phyloP scores from a whole-genome alignment of 2,888 invertebrate species.

The Euplexia lucipara region DNA sequence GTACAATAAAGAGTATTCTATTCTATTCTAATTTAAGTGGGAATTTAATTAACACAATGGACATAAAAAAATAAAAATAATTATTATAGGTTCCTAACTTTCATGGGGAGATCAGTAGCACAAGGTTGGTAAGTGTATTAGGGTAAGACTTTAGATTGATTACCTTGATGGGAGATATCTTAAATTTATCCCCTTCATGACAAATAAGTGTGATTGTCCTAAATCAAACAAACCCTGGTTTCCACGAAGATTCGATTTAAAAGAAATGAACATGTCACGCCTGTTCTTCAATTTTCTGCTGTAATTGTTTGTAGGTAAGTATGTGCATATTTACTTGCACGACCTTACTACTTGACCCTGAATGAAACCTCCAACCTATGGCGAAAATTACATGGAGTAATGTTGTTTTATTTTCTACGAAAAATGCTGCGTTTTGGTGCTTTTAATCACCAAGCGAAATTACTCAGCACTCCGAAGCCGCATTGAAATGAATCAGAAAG shows the following conservation, averaged over 20 bases:
- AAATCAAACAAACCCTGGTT: neutral
- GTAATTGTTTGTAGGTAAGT: slow-evolving; percentile 9
- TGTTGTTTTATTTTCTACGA: slow-evolving; percentile 3
- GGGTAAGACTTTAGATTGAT: neutral
- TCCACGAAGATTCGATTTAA: neutral
- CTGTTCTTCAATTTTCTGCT: neutral
- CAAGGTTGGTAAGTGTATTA: neutral
- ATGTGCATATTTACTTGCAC: neutral
- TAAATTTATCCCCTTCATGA: neutral
- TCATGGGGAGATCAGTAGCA: slow-evolving; percentile 10
- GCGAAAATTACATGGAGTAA: slow-evolving; percentile 1
- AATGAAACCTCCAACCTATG: neutral
- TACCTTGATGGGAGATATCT: neutral
- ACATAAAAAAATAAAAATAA: too few relatives aligned
- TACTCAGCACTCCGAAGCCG: neutral
- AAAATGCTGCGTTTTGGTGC: slow-evolving; percentile 10
- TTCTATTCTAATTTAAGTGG: neutral
- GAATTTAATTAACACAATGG: slow-evolving; percentile 22
- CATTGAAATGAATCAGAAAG: neutral
- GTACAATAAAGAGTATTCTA: neutral
- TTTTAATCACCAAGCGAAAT: neutral
- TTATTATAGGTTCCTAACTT: too few relatives aligned
- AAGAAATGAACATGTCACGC: neutral
- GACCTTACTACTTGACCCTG: neutral
- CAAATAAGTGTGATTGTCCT: neutral